Conservation (phyloP, 2,113 vertebrate species). For the Ctenodactylus gundi region DNA sequence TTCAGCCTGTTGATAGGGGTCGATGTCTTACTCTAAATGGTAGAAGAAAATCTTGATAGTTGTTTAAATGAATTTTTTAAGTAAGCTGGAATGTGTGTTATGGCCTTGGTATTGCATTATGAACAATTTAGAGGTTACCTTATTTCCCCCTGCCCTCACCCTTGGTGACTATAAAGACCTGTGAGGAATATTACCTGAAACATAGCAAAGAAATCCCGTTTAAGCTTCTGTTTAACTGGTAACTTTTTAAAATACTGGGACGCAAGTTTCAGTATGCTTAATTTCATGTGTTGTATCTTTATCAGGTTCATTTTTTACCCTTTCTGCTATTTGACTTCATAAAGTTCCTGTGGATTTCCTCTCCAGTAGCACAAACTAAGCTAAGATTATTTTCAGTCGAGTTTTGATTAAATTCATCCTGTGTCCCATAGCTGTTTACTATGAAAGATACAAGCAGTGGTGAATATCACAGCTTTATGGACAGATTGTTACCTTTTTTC, state of each 20-base stretch:
- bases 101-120: background rate
- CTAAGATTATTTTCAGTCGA: background rate
- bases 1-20: background rate
- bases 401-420: slow-evolving; percentile 25
- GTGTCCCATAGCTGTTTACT: background rate
- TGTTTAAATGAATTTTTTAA: background rate
- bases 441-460: no score
- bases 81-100: background rate
- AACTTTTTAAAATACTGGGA: slow-evolving; percentile 34
- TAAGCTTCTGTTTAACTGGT: slow-evolving; percentile 4
- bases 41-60: background rate
- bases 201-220: background rate
- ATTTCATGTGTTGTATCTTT: slow-evolving; percentile 14
- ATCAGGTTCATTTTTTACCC: background rate
- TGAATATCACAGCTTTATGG: background rate
- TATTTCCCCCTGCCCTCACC: no score
- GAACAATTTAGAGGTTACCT: background rate
- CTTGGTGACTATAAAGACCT: background rate
- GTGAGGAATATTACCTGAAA: background rate
- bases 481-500: background rate
- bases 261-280: background rate
- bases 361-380: background rate
- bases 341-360: background rate
- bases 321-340: background rate
- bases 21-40: background rate